phyloP scores from a whole-genome alignment of 2,797 vertebrate genomes.

The Aphelocoma californica region DNA sequence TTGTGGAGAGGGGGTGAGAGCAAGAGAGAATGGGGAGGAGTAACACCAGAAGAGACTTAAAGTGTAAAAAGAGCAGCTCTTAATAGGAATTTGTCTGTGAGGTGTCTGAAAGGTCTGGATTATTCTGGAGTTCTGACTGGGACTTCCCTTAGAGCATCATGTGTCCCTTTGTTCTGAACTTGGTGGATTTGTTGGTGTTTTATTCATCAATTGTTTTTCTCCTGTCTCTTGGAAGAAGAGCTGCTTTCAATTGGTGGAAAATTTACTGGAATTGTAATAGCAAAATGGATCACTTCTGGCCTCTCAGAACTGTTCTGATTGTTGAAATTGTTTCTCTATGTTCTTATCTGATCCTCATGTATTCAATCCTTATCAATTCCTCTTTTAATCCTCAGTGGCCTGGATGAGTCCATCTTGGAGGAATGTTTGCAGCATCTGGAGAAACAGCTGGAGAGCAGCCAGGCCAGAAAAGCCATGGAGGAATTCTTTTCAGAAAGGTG shows the following conservation, averaged over 20 bases:
- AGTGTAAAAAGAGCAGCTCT: not conserved
- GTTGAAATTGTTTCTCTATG: not conserved
- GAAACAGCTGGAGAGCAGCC: conserved; percentile 94
- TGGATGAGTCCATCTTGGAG: conserved; percentile 94
- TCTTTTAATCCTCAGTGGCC: conserved; percentile 79
- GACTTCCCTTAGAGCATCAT: not conserved
- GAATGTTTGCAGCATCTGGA: conserved; percentile 97
- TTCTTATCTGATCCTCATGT: not conserved
- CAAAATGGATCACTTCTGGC: not conserved
- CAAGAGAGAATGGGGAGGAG: not conserved
- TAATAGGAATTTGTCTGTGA: not conserved
- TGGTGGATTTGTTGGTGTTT: not conserved
- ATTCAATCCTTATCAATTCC: not conserved
- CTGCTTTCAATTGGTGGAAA: not conserved
- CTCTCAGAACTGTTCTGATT: not conserved
- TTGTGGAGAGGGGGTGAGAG: not conserved
- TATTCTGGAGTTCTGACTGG: not conserved
- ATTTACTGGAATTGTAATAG: not conserved
- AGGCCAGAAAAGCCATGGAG: conserved; percentile 97
- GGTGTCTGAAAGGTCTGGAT: not conserved
- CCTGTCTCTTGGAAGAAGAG: not conserved
- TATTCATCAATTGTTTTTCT: not conserved
- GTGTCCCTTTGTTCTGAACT: not conserved
- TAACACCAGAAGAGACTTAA: not conserved
- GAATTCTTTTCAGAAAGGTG: conserved; percentile 98